A percentile compares a stretch with the other conserved stretches of the same genome.
Conservation (phyloP, 1,140 invertebrate genomes). For the Tribolium castaneum region DNA sequence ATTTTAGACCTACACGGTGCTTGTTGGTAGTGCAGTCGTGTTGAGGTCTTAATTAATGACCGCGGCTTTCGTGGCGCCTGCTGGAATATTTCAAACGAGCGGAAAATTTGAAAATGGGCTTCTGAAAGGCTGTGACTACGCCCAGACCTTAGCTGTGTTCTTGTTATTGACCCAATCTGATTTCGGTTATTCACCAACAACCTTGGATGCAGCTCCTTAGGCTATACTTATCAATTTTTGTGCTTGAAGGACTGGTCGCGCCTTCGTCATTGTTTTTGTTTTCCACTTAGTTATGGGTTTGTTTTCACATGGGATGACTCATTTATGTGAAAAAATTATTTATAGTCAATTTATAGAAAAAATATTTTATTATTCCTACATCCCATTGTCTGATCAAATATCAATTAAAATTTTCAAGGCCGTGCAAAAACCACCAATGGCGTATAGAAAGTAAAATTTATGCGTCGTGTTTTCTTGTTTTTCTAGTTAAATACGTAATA, state of each 20-base stretch:
- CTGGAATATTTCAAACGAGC: not conserved
- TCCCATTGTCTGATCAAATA: not conserved
- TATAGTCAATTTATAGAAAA: not conserved
- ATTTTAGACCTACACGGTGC: not conserved
- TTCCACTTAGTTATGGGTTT: not conserved
- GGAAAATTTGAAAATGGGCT: not conserved
- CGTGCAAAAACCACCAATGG: not conserved
- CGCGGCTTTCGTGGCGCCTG: not conserved
- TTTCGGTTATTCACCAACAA: not conserved
- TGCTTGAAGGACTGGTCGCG: not conserved
- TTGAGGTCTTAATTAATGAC: not conserved
- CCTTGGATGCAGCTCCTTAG: not conserved
- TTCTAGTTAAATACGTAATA: not conserved
- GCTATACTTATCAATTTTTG: not conserved
- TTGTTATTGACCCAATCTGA: not conserved
- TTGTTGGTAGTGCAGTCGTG: not conserved
- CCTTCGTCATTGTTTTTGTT: not conserved
- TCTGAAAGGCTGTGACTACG: not conserved
- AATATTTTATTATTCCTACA: not conserved
- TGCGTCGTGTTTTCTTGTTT: not conserved
- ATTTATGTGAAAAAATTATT: not conserved
- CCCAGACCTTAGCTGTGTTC: not conserved
- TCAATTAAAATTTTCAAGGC: not conserved
- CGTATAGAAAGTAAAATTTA: slow-evolving; percentile 1
- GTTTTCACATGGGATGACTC: not conserved